A percentile compares a stretch with the other conserved stretches of the same genome.
Conservation (phyloP, 1,140 invertebrate species). For the Anthonomus grandis region DNA sequence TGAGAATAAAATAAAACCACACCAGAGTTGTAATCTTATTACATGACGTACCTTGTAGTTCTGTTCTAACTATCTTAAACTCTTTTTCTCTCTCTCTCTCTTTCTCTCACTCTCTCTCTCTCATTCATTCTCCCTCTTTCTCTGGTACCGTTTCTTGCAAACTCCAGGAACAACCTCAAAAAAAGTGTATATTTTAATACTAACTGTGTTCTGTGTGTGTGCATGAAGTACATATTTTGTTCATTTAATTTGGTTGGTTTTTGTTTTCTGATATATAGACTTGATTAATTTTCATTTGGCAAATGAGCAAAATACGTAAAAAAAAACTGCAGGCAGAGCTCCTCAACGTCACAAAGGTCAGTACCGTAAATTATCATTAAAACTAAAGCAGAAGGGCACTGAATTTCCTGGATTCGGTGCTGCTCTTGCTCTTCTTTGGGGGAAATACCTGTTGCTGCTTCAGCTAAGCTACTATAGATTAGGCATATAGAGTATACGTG, state of each 20-base stretch:
- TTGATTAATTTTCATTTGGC: neutral
- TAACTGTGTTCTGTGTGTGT: conserved; percentile 33
- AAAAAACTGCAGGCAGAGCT: conserved; percentile 31
- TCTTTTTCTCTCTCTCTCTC: no score
- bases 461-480: no score
- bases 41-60: no score
- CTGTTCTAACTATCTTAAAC: no score
- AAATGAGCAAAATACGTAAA: conserved; percentile 21
- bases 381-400: neutral
- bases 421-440: neutral
- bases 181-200: conserved; percentile 10
- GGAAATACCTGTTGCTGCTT: conserved; percentile 22
- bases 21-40: no score
- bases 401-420: neutral
- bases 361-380: conserved; percentile 22
- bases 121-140: conserved; percentile 7
- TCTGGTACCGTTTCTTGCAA: conserved; percentile 37
- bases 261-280: neutral
- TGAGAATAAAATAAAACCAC: no score
- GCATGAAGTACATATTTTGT: conserved; percentile 28
- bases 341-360: conserved; percentile 45
- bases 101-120: no score
- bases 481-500: no score
- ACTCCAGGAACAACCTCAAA: conserved; percentile 35
- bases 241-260: conserved; percentile 6